phyloP scores from a whole-genome alignment of 1,140 invertebrate genomes.

The Homalodisca vitripennis region DNA sequence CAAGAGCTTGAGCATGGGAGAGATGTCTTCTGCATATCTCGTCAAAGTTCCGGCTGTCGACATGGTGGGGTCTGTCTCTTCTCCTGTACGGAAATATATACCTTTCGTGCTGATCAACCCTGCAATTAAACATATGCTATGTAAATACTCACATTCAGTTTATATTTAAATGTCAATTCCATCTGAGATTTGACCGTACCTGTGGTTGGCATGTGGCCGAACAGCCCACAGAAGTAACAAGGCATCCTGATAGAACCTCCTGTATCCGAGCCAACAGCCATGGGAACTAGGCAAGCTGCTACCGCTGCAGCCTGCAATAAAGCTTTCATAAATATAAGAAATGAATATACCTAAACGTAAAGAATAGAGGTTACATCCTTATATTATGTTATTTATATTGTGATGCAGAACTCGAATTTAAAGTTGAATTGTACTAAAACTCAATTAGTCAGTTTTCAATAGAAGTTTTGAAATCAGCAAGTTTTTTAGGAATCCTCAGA shows the following conservation, averaged over 20 bases:
- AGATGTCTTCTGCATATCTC: constrained; percentile 71
- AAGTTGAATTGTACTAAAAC: too few species aligned
- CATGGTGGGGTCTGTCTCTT: constrained; percentile 57
- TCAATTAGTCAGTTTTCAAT: too few species aligned
- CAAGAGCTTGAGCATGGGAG: constrained; percentile 66
- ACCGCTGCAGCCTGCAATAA: constrained; percentile 61
- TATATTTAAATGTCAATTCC: too few species aligned
- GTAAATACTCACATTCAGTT: too few species aligned
- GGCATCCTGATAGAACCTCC: constrained; percentile 95
- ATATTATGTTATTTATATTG: too few species aligned
- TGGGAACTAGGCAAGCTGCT: constrained; percentile 74
- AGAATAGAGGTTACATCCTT: too few species aligned
- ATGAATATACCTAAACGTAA: too few species aligned
- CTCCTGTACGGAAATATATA: constrained; percentile 58
- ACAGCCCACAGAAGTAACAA: constrained; percentile 92
- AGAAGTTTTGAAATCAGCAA: too few species aligned
- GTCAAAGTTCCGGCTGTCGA: constrained; percentile 76
- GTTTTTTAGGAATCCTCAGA: too few species aligned
- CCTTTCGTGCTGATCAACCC: constrained; percentile 53
- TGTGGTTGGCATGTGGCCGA: constrained; percentile 84
- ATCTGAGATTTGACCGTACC: constrained; percentile 50
- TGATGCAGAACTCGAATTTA: too few species aligned
- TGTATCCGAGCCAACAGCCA: constrained; percentile 92
- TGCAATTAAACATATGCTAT: too few species aligned
- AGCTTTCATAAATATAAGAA: too few species aligned